Evolutionary conservation across 2,113 vertebrate species (phyloP), one percentile per base, ranked within the genome.

Genomic region (Loxodonta africana): DNA sequence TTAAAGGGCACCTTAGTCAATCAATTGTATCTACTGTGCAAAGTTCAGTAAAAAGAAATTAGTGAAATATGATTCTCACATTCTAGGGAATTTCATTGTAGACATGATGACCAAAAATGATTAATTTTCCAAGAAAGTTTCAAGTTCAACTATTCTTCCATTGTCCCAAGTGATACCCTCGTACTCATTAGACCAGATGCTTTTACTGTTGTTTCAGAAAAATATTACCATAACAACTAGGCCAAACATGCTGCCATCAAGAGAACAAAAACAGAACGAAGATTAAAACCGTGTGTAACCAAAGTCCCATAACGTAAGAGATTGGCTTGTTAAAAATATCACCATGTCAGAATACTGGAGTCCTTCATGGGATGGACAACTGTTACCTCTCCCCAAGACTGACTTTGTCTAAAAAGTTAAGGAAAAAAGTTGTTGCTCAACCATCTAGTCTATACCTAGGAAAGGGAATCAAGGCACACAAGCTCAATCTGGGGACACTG

Each of bases 231-330:
- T 96, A 91, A 91, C 78, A 93, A 95, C 51, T 20, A 81, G 37
- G 83, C 21, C 77, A 91, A 95, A 92, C 65, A 94, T 57, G 90
- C 2, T 76, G 30, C 87, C 83, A 60, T 82, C 76, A 88, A 88
- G 25, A 96, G 91, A 91, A 95, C 74, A 91, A 95, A 97, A 87
- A 89, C 28, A 96, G 82, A 94, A 81, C 33, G 37, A 37, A 85
- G 73, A 91, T 96, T 94, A 85, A 96, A 96, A 94, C 76, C 81
- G 89, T 86, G 80, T 81, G 82, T 48, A 88, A 67, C 69, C 90
- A 76, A 96, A 78, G 73, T 83, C 25, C 20, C 73, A 93, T 53
- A 91, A 89, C 26, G 84, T 3, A 74, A 60, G 53, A 8, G 7
- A 18, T 94, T 91, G 73, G 84, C 65, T 96, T 93, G 57, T 93